Evolutionary conservation across 2,888 invertebrate genomes (phyloP), one percentile per base, ranked within the genome.

Genomic region (Horisme vitalbata): DNA sequence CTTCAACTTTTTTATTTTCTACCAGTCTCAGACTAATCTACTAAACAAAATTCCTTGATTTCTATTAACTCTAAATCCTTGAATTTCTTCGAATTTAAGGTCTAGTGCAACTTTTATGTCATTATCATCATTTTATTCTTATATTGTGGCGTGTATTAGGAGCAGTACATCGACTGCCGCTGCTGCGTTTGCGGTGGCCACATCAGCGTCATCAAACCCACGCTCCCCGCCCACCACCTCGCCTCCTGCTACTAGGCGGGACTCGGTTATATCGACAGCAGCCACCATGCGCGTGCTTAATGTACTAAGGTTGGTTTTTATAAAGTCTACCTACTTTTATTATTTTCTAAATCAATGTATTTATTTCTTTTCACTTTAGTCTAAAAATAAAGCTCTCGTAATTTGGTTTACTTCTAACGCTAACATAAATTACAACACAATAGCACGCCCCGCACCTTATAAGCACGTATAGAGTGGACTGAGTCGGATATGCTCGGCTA

Each of bases 201-300:
- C 96, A 0, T 96, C 96, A 9, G 97, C 95, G 0, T 95, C 96
- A 0, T 95, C 95, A 39, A 96, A 96, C 72, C 95, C 95, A 1
- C 90, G 95, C 12, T 95, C 95, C 41, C 91, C 93, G 10, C 91
- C 88, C 0, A 76, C 85, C 0, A 80, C 77, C 0, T 88, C 88
- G 0, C 88, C 93, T 21, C 91, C 92, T 21, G 87, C 87, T 4
- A 70, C 78, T 0, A 66, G 87, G 44, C 65, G 86, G 54, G 95
- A 95, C 66, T 94, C 94, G 5, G 94, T 96, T 28, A 95, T 97
- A 75, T 96, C 96, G 28, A 96, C 96, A 3, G 97, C 97, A n/a
- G 97, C 97, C 41, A 97, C 97, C 0, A 97, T 97, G 97, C 84
- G 97, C 50, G 97, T 97, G 0, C 90, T 97, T 0, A 97, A 96